phyloP scores from a whole-genome alignment of 2,797 vertebrate species.

The Poeciliopsis paucimaculata region DNA sequence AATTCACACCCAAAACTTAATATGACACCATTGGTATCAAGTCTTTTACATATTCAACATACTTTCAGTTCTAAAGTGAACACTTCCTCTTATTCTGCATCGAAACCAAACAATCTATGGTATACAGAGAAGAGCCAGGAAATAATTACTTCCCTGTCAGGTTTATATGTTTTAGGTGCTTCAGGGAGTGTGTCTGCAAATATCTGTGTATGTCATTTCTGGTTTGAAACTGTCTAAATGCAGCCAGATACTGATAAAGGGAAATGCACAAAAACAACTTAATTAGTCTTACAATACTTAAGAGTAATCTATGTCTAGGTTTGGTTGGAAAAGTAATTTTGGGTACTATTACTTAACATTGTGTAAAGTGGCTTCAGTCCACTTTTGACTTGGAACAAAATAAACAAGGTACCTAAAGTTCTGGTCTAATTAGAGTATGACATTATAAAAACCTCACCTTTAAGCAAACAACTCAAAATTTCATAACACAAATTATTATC shows the following conservation, averaged over 20 bases:
- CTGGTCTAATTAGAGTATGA: not conserved
- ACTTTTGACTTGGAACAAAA: not conserved
- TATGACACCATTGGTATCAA: not conserved
- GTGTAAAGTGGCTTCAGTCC: not conserved
- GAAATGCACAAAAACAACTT: not conserved
- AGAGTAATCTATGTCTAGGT: not conserved
- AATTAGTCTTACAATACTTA: not conserved
- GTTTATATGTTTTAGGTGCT: not conserved
- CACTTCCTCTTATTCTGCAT: not conserved
- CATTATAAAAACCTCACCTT: not conserved
- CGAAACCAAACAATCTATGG: not conserved
- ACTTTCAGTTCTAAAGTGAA: not conserved
- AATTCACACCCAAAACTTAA: not conserved
- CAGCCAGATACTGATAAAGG: not conserved
- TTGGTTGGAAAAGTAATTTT: not conserved
- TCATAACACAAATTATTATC: not conserved
- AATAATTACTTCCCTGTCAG: not conserved
- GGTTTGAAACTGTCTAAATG: not conserved
- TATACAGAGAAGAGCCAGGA: not conserved
- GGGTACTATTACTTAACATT: not conserved
- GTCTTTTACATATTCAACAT: not conserved
- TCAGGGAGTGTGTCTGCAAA: not conserved
- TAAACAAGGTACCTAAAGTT: not conserved
- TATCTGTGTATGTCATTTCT: not conserved
- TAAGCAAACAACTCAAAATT: not conserved